Conservation (phyloP, 2,888 invertebrate genomes). For the Eupithecia pulchellata region DNA sequence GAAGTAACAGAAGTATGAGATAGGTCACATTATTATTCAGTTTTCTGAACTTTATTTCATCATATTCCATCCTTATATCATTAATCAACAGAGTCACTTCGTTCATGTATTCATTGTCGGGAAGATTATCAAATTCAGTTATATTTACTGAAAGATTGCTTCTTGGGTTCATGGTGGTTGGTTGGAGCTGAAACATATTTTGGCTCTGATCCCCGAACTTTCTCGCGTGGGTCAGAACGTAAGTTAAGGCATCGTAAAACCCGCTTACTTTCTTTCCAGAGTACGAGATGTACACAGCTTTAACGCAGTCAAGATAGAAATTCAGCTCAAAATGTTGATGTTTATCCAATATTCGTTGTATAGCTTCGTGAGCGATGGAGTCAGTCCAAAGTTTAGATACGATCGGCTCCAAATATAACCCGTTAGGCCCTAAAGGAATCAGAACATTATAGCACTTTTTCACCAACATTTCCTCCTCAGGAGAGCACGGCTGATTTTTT, state of each 20-base stretch:
- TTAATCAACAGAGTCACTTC: constrained; percentile 24
- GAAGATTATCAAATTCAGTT: constrained; percentile 8
- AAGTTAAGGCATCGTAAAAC: constrained; percentile 17
- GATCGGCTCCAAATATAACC: constrained; percentile 5
- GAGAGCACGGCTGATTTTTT: constrained; percentile 7
- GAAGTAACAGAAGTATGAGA: constrained; percentile 28
- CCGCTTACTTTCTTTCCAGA: constrained; percentile 19
- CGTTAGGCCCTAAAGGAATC: constrained; percentile 6
- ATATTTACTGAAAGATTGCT: not conserved
- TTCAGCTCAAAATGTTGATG: constrained; percentile 15
- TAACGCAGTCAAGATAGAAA: constrained; percentile 31
- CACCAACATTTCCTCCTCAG: constrained; percentile 16
- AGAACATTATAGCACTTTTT: constrained; percentile 15
- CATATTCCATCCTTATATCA: constrained; percentile 20
- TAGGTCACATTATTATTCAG: constrained; percentile 35
- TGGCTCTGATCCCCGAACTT: constrained; percentile 29
- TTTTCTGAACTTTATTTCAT: constrained; percentile 29
- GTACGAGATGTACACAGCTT: constrained; percentile 24
- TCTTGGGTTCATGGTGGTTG: not conserved
- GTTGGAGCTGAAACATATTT: constrained; percentile 24
- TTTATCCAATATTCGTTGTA: constrained; percentile 8
- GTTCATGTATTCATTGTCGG: constrained; percentile 29
- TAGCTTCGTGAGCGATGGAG: constrained; percentile 7
- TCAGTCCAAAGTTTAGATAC: constrained; percentile 12
- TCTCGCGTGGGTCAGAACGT: constrained; percentile 36